These are phyloP conservation scores for Girardinichthys multiradiatus DNA, from an alignment of 2,113 vertebrate genomes.

Conservation along the genomic window DNA sequence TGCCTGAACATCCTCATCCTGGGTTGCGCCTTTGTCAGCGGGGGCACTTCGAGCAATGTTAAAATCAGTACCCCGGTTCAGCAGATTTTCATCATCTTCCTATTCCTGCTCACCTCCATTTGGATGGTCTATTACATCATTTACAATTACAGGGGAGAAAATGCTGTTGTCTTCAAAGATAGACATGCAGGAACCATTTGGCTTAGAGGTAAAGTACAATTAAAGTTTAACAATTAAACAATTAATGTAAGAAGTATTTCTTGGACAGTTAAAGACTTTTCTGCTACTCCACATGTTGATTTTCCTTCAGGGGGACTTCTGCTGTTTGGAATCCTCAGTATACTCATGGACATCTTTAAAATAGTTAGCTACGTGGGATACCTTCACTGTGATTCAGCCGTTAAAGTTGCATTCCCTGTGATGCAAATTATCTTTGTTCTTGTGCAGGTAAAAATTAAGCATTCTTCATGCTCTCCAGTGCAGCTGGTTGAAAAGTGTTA, in stretches of 20 bases:
- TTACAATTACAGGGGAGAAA: constrained; percentile 68
- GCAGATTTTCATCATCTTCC: constrained; percentile 85
- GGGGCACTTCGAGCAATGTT: constrained; percentile 81
- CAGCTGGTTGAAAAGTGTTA: not conserved
- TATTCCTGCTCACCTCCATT: constrained; percentile 83
- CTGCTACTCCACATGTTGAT: not conserved
- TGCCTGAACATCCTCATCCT: constrained; percentile 87
- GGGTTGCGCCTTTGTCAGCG: constrained; percentile 85
- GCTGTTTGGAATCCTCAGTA: constrained; percentile 89
- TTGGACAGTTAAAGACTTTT: not conserved
- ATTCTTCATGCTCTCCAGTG: not conserved
- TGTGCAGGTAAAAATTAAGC: constrained; percentile 82
- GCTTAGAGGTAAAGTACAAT: constrained; percentile 86
- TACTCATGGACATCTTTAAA: constrained; percentile 95
- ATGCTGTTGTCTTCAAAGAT: constrained; percentile 83
- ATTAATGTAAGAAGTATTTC: not conserved
- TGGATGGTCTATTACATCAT: constrained; percentile 89
- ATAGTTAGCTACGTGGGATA: constrained; percentile 88
- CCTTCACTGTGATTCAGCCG: constrained; percentile 85
- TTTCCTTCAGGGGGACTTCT: constrained; percentile 86
- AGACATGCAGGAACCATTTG: constrained; percentile 91
- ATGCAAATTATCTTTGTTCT: constrained; percentile 88
- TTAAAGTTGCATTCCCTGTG: constrained; percentile 90
- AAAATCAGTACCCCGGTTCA: constrained; percentile 78
- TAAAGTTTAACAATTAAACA: fast-evolving